Evolutionary conservation across 2,797 vertebrate genomes (phyloP).

Genomic region (Mus caroli): DNA sequence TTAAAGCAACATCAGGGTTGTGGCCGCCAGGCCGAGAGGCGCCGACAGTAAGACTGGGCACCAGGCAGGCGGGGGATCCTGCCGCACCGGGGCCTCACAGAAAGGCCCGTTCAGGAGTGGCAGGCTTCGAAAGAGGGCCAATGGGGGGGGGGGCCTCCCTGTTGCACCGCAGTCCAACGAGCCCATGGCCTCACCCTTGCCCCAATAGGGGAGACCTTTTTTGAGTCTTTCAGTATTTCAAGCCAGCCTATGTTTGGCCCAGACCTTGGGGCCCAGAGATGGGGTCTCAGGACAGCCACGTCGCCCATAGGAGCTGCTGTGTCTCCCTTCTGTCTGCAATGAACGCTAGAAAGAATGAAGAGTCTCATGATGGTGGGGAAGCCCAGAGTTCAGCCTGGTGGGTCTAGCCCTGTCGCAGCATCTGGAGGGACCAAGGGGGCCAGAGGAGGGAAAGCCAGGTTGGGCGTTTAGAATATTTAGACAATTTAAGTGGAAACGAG

Average conservation of each 20-base stretch:
- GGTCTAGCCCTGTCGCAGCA: background rate
- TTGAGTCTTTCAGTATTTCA: background rate
- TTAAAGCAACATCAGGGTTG: conserved; percentile 82
- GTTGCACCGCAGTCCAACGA: background rate
- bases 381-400: too few species aligned
- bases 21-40: conserved; percentile 78
- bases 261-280: background rate
- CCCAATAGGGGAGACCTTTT: background rate
- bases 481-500: background rate
- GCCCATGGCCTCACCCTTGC: background rate
- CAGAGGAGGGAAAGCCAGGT: fast-evolving
- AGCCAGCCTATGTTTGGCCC: background rate
- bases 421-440: background rate
- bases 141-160: background rate
- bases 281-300: background rate
- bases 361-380: too few species aligned
- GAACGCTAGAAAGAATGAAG: too few species aligned
- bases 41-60: conserved; percentile 71
- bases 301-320: background rate
- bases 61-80: conserved; percentile 50
- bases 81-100: conserved; percentile 32
- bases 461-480: background rate
- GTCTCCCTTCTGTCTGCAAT: background rate
- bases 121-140: background rate
- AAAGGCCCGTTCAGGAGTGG: conserved; percentile 71